phyloP scores from a whole-genome alignment of 1,140 invertebrate species.

The Oryctes rhinoceros region DNA sequence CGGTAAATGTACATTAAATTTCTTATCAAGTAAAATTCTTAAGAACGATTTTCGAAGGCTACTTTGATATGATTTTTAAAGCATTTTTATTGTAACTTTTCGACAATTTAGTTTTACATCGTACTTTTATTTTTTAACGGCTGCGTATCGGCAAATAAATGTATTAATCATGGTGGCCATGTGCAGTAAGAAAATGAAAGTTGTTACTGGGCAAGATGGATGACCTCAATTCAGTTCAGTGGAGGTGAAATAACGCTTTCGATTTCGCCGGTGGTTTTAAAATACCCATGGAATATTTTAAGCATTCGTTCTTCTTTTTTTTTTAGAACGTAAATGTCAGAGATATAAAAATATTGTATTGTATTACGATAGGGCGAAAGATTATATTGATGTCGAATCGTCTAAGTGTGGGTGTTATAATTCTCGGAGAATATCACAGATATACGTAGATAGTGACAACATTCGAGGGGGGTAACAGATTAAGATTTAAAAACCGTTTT shows the following conservation, averaged over 20 bases:
- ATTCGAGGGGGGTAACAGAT: no score
- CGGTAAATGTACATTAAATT: no score
- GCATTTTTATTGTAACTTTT: no score
- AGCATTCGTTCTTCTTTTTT: background rate
- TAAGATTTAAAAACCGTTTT: no score
- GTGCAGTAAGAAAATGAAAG: slow-evolving; percentile 35
- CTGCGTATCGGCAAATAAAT: slow-evolving; percentile 1
- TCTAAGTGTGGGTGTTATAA: no score
- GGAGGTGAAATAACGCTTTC: slow-evolving; percentile 31
- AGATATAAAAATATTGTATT: background rate
- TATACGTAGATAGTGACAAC: no score
- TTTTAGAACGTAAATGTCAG: slow-evolving; percentile 21
- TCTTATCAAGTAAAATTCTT: no score
- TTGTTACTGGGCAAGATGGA: slow-evolving; percentile 26
- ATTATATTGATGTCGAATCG: no score
- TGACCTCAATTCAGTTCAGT: slow-evolving; percentile 37
- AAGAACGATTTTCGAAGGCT: no score
- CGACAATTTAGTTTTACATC: background rate
- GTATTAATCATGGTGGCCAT: background rate
- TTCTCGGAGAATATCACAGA: no score
- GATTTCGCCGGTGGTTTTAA: slow-evolving; percentile 24
- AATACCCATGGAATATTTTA: slow-evolving; percentile 21
- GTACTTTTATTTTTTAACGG: background rate
- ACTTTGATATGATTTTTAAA: no score
- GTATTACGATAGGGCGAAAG: no score